Percentiles rank a stretch among this genome's conserved stretches.
Conservation (phyloP, 2,797 vertebrate species). For the Ibycter americanus region DNA sequence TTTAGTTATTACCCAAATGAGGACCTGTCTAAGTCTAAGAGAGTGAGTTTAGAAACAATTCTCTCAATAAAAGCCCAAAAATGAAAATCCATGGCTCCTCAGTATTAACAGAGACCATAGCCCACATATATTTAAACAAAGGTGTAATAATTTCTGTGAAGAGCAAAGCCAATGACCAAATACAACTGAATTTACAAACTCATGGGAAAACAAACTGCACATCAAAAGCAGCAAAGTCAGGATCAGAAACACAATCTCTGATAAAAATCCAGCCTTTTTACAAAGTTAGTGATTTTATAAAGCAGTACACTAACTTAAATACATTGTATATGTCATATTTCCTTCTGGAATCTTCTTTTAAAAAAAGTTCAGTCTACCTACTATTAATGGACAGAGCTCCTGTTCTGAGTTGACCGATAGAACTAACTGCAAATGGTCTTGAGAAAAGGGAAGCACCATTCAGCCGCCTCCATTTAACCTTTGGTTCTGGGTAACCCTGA, state of each 20-base stretch:
- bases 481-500: slow-evolving; percentile 88
- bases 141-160: background rate
- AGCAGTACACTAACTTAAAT: background rate
- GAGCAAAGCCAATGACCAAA: background rate
- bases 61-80: background rate
- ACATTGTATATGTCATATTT: background rate
- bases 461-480: slow-evolving; percentile 85
- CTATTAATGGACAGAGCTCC: slow-evolving; percentile 86
- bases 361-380: slow-evolving; percentile 72
- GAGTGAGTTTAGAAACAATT: background rate
- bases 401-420: slow-evolving; percentile 78
- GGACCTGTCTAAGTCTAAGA: background rate
- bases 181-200: background rate
- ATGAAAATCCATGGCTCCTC: background rate
- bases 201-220: background rate
- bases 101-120: background rate
- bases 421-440: slow-evolving; percentile 75
- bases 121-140: background rate
- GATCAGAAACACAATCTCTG: background rate
- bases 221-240: background rate
- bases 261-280: background rate
- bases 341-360: background rate
- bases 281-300: background rate
- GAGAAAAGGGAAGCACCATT: slow-evolving; percentile 80
- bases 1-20: background rate